These are phyloP conservation scores for Azemiops feae DNA, from an alignment of 2,113 vertebrate species.

Conservation along the genomic window DNA sequence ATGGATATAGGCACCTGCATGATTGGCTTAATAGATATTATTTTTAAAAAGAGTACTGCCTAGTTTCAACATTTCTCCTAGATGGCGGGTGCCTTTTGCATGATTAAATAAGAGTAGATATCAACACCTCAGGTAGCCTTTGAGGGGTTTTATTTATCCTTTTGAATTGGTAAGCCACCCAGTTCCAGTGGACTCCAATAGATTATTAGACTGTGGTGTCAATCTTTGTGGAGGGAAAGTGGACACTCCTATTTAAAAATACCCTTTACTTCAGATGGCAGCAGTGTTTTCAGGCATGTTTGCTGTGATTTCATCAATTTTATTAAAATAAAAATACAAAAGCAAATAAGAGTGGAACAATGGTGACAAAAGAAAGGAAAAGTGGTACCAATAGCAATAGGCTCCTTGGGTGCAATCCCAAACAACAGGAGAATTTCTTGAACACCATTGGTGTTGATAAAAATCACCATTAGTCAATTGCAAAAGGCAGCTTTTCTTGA, in stretches of 20 bases:
- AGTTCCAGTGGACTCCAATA: not conserved
- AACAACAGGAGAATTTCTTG: not conserved
- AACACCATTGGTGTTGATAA: not conserved
- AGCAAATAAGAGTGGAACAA: not conserved
- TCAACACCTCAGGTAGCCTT: not conserved
- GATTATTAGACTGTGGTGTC: not conserved
- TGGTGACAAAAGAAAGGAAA: not conserved
- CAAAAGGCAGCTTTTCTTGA: not conserved
- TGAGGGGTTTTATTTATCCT: not conserved
- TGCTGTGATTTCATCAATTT: not conserved
- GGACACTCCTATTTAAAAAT: not conserved
- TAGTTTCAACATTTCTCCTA: not conserved
- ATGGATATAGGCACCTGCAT: not conserved
- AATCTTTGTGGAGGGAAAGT: not conserved
- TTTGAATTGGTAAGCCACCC: not conserved
- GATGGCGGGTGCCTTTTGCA: not conserved
- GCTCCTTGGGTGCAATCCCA: not conserved
- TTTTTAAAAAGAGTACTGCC: not conserved
- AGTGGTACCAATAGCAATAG: not conserved
- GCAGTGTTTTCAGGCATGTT: not conserved
- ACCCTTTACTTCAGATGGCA: not conserved
- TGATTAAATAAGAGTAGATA: not conserved
- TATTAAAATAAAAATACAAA: not conserved
- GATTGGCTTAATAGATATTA: not conserved
- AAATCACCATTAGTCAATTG: not conserved